Evolutionary conservation across 2,113 vertebrate species (phyloP).

Genomic region (Columba livia): DNA sequence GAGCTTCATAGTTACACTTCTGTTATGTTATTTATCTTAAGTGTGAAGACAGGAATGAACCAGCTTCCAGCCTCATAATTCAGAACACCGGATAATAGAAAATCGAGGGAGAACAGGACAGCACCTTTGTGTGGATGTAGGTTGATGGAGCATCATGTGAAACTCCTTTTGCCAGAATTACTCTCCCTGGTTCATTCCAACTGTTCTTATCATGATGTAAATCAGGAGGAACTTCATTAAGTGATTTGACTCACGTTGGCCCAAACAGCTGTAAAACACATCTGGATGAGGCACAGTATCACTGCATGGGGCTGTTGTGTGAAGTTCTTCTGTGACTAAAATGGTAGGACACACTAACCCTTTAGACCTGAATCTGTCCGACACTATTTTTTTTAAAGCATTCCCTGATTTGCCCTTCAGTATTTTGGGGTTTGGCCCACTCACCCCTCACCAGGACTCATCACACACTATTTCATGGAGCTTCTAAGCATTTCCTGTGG

Average conservation of each 20-base stretch:
- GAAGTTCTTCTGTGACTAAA: not conserved
- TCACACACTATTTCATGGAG: not conserved
- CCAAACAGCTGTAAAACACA: not conserved
- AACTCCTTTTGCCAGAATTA: not conserved
- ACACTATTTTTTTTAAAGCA: not conserved
- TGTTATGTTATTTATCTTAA: slow-evolving; percentile 43
- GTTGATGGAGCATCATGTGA: not conserved
- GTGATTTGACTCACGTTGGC: not conserved
- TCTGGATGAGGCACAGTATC: not conserved
- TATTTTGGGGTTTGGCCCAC: not conserved
- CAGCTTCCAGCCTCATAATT: slow-evolving; percentile 19
- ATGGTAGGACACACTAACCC: not conserved
- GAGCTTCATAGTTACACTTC: slow-evolving; percentile 19
- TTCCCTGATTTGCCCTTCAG: not conserved
- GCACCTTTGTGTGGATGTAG: not conserved
- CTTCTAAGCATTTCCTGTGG: slow-evolving; percentile 42
- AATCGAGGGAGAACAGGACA: not conserved
- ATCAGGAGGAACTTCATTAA: slow-evolving; percentile 11
- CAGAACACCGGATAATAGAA: not conserved
- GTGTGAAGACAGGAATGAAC: not conserved
- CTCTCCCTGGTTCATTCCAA: not conserved
- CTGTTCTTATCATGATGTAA: not conserved
- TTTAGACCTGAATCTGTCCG: not conserved
- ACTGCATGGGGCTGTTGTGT: not conserved
- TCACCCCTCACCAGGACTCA: not conserved